Conservation (phyloP, 2,888 invertebrate genomes). For the Cyaniris semiargus region DNA sequence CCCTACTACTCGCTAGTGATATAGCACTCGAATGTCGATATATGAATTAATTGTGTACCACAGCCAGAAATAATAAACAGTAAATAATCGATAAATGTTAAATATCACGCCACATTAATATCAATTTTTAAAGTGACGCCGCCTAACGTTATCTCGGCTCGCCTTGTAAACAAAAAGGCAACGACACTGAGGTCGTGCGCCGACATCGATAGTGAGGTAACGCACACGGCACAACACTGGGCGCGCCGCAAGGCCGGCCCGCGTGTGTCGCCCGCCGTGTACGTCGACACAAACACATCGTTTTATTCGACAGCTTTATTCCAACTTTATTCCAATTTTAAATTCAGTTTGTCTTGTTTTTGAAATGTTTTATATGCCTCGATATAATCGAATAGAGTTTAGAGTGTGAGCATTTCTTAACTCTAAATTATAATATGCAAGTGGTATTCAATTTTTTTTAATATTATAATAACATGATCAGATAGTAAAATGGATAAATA, state of each 20-base stretch:
- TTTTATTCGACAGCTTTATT: slow-evolving; percentile 57
- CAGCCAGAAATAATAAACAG: slow-evolving; percentile 17
- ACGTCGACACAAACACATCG: slow-evolving; percentile 49
- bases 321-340: slow-evolving; percentile 47
- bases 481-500: background rate
- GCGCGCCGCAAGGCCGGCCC: slow-evolving; percentile 69
- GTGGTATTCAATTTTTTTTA: background rate
- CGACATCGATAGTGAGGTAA: slow-evolving; percentile 67
- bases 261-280: slow-evolving; percentile 57
- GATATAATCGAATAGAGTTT: background rate
- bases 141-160: slow-evolving; percentile 57
- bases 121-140: slow-evolving; percentile 38
- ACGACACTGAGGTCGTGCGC: slow-evolving; percentile 68
- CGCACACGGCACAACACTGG: slow-evolving; percentile 68
- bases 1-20: slow-evolving; percentile 64
- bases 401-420: background rate
- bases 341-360: slow-evolving; percentile 35
- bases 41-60: slow-evolving; percentile 36
- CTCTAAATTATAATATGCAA: background rate
- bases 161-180: slow-evolving; percentile 72
- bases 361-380: slow-evolving; percentile 34
- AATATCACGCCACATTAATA: slow-evolving; percentile 33
- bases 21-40: slow-evolving; percentile 60
- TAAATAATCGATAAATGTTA: slow-evolving; percentile 12
- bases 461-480: too few relatives aligned